These are phyloP conservation scores for Geotrypetes seraphini DNA, from an alignment of 2,797 vertebrate species.

Conservation along the genomic window DNA sequence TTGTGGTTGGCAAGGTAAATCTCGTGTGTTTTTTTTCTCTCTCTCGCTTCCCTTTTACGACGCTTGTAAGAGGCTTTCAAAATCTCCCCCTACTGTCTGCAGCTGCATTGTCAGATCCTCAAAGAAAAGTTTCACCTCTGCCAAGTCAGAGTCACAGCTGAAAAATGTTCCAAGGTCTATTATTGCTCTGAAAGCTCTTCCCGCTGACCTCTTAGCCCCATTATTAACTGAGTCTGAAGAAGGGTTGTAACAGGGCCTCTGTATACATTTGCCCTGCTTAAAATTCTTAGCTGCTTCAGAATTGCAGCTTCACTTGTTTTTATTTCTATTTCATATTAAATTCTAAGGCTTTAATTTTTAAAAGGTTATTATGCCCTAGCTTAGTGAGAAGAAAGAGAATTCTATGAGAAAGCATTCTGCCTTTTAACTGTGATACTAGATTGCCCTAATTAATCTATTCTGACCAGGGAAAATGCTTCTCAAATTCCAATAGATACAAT, in stretches of 20 bases:
- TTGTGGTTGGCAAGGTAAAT: constrained; percentile 51
- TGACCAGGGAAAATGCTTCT: background rate
- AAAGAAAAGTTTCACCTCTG: constrained; percentile 35
- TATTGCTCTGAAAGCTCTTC: constrained; percentile 13
- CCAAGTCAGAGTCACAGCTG: constrained; percentile 18
- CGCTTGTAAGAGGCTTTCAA: constrained; percentile 27
- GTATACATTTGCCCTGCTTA: constrained; percentile 11
- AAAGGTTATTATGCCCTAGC: constrained; percentile 16
- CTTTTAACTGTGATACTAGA: constrained; percentile 12
- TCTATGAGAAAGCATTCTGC: constrained; percentile 11
- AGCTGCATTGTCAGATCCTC: constrained; percentile 20
- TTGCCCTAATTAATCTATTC: constrained; percentile 10
- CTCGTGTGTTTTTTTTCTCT: background rate
- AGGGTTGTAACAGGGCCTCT: background rate
- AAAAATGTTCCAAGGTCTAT: constrained; percentile 7
- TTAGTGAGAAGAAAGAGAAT: constrained; percentile 17
- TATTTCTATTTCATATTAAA: constrained; percentile 14
- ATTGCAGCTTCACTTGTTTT: constrained; percentile 20
- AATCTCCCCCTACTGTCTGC: constrained; percentile 36
- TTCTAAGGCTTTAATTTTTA: constrained; percentile 5
- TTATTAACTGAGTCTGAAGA: constrained; percentile 1
- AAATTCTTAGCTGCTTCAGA: constrained; percentile 12
- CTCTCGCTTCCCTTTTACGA: constrained; percentile 4
- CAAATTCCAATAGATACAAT: too few species aligned
- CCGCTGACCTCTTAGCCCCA: constrained; percentile 9